Evolutionary conservation across 2,888 invertebrate genomes (phyloP), one percentile per base, ranked within the genome.

Genomic region (Cremastobaeus sp.): DNA sequence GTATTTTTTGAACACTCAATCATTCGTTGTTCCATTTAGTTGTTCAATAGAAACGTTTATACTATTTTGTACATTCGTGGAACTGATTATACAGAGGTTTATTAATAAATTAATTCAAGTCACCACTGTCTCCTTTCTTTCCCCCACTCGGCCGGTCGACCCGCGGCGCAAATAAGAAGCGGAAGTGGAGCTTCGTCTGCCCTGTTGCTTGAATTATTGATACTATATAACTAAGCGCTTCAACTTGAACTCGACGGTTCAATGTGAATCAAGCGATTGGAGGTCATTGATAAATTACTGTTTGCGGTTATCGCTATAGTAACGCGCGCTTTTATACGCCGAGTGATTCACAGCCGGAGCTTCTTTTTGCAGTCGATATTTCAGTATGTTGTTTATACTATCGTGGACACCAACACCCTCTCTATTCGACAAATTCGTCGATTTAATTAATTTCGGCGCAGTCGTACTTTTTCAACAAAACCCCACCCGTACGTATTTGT

Each of bases 61-160:
- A 68, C 52, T 62, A 62, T 69, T 69, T 62, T 60, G 48, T 62
- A 60, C 52, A 39, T 54, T 69, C 47, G 54, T 47, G 52, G 32
- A 68, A 60, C 60, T 54, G 30, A 59, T 66, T 48, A 57, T 41
- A 52, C 52, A 52, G 39, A 69, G 60, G 60, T 69, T 47, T 37
- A 60, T 54, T 47, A 54, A 69, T 69, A 69, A 69, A 69, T 69
- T 69, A n/a, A 30, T 69, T 69, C 60, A 39, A 59, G 28, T 47
- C 65, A 55, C 32, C 8, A 8, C 25, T 5, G 8, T 8, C 25
- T 25, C 25, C 25, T 25, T 25, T 8, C 25, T 3, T 5, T 25
- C 25, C 8, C 8, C 25, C 25, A 25, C 4, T 25, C 25, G 4
- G 8, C 3, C 25, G 25, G 8, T 25, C 4, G 8, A 25, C 3